These are phyloP conservation scores for Spodoptera littoralis DNA, from an alignment of 2,888 invertebrate genomes.

Conservation along the genomic window DNA sequence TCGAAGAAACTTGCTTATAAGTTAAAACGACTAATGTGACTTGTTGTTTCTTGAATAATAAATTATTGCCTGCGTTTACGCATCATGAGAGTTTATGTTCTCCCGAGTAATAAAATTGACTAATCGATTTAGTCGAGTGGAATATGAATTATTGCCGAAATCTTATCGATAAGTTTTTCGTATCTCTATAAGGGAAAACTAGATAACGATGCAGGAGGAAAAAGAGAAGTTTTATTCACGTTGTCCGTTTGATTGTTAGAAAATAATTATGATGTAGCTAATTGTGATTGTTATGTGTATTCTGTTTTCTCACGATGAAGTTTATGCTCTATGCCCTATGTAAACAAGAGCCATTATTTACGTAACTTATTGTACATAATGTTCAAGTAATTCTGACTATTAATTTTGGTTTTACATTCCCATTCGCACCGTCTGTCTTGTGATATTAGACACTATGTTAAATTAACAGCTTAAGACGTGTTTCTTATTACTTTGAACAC, in stretches of 20 bases:
- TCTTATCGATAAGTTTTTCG: neutral
- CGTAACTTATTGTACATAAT: conserved; percentile 15
- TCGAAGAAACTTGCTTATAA: conserved; percentile 49
- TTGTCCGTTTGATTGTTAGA: neutral
- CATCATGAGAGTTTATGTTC: conserved; percentile 45
- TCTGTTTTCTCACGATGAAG: neutral
- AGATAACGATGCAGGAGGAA: neutral
- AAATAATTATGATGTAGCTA: neutral
- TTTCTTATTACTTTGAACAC: neutral
- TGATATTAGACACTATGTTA: conserved; percentile 15
- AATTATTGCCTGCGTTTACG: conserved; percentile 51
- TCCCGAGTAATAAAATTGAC: conserved; percentile 50
- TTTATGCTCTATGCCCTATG: neutral
- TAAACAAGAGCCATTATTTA: conserved; percentile 12
- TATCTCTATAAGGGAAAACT: neutral
- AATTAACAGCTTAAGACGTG: neutral
- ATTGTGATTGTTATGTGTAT: conserved; percentile 1
- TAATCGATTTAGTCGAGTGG: conserved; percentile 40
- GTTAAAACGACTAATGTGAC: conserved; percentile 52
- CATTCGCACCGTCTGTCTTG: conserved; percentile 11
- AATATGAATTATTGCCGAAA: conserved; percentile 14
- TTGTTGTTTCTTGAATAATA: conserved; percentile 55
- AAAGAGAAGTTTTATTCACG: neutral
- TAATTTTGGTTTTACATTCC: conserved; percentile 28
- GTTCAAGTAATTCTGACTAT: conserved; percentile 27